phyloP scores from a whole-genome alignment of 2,888 invertebrate genomes.

The Athalia rosae region DNA sequence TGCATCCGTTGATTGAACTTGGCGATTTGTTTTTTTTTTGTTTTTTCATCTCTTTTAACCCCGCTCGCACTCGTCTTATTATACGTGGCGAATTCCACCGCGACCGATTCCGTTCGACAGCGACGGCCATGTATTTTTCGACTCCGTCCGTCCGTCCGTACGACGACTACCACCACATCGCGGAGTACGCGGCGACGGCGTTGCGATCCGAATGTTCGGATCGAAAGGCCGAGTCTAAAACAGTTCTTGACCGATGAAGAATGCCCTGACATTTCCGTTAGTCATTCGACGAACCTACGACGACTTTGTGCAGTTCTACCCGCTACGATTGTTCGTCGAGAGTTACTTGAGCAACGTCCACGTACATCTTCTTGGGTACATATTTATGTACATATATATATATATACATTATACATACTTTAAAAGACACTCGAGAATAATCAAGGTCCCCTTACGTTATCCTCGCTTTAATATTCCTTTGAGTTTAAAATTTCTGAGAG shows the following conservation, averaged over 20 bases:
- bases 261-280: constrained; percentile 61
- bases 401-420: background rate
- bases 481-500: too few species aligned
- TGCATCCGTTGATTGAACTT: background rate
- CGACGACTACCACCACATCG: constrained; percentile 46
- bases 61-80: background rate
- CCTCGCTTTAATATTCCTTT: too few species aligned
- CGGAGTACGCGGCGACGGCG: constrained; percentile 12
- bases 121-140: constrained; percentile 3
- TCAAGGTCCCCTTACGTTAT: too few species aligned
- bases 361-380: too few species aligned
- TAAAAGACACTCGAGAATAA: too few species aligned
- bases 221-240: constrained; percentile 65
- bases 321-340: constrained; percentile 3
- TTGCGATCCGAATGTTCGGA: constrained; percentile 48
- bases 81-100: background rate
- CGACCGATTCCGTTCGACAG: background rate
- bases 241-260: constrained; percentile 67
- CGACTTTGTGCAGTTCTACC: background rate
- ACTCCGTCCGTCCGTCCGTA: too few species aligned
- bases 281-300: constrained; percentile 35
- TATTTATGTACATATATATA: too few species aligned
- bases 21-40: background rate
- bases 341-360: constrained; percentile 24
- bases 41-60: background rate